Evolutionary conservation across 2,113 vertebrate species (phyloP).

Genomic region (Erinaceus europaeus): DNA sequence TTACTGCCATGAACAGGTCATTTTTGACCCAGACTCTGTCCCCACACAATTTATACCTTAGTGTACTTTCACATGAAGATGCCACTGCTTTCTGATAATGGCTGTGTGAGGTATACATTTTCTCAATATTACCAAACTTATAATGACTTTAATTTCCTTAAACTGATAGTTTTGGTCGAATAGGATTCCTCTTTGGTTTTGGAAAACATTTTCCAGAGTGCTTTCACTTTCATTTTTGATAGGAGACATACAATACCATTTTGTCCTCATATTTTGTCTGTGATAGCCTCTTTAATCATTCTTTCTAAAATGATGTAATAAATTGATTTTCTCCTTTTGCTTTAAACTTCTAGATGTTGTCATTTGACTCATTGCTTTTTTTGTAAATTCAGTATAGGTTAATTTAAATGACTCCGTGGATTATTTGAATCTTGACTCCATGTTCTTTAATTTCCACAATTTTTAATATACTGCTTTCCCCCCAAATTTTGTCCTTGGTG

Average conservation of each 20-base stretch:
- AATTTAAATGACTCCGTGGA: not conserved
- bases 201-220: not conserved
- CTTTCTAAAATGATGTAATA: not conserved
- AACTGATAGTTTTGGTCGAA: not conserved
- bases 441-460: not conserved
- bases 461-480: not conserved
- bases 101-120: not conserved
- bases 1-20: fast-evolving
- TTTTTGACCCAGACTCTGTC: not conserved
- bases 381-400: not conserved
- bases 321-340: not conserved
- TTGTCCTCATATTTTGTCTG: not conserved
- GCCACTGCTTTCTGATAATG: not conserved
- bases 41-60: not conserved
- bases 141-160: not conserved
- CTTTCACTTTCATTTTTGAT: not conserved
- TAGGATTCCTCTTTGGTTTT: not conserved
- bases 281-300: not conserved
- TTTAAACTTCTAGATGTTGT: not conserved
- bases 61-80: not conserved
- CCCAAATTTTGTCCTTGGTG: not conserved
- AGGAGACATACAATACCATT: not conserved
- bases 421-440: not conserved
- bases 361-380: not conserved
- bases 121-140: not conserved